A percentile compares a stretch with the other conserved stretches of the same genome.
Conservation (phyloP, 2,113 vertebrate genomes). For the Muntiacus reevesi region DNA sequence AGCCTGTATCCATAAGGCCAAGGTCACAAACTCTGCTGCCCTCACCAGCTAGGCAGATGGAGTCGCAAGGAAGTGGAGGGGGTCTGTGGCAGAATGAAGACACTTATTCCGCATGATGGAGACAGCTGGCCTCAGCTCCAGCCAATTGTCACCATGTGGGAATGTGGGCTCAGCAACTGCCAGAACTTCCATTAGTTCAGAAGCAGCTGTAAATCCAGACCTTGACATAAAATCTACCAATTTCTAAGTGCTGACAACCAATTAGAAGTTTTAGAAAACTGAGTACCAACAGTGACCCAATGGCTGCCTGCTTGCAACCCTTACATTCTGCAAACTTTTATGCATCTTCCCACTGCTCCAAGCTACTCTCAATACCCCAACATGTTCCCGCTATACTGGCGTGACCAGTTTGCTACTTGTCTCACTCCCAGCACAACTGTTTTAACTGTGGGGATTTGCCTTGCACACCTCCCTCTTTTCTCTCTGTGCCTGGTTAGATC, state of each 20-base stretch:
- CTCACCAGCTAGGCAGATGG: background rate
- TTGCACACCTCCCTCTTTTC: background rate
- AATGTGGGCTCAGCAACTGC: background rate
- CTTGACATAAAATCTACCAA: constrained; percentile 37
- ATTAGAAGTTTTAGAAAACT: constrained; percentile 33
- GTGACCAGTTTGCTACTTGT: too few relatives aligned
- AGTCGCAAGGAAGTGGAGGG: background rate
- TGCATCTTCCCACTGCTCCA: background rate
- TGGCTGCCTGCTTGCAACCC: background rate
- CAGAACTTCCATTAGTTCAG: constrained; percentile 31
- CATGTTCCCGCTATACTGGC: background rate
- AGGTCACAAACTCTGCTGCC: background rate
- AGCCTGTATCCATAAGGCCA: background rate
- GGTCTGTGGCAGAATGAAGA: background rate
- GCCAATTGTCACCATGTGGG: constrained; percentile 5
- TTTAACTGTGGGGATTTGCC: background rate
- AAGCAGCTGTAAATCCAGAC: constrained; percentile 42
- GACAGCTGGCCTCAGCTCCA: constrained; percentile 28
- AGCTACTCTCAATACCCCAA: background rate
- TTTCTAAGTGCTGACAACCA: constrained; percentile 50
- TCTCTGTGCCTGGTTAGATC: background rate
- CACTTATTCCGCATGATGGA: background rate
- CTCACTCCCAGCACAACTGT: background rate
- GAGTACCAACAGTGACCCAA: constrained; percentile 8
- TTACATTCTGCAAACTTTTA: background rate